Conservation (phyloP, 2,888 invertebrate genomes). For the Eudasyphora cyanicolor region DNA sequence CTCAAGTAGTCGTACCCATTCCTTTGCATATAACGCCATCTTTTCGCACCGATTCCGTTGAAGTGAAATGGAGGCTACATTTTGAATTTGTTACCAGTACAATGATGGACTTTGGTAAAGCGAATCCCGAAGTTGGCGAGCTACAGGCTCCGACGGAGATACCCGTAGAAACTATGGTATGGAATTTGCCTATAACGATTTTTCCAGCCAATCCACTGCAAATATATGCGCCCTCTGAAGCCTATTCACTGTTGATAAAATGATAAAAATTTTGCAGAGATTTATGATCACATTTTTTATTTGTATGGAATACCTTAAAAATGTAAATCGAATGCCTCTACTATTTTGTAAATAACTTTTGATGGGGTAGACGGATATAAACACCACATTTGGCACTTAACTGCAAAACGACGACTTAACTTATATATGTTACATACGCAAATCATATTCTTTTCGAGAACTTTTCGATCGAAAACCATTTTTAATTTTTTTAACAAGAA, state of each 20-base stretch:
- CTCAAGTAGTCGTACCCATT: constrained; percentile 94
- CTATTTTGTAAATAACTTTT: no score
- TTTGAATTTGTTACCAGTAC: constrained; percentile 97
- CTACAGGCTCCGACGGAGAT: constrained; percentile 93
- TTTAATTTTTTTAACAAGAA: no score
- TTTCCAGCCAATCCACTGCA: constrained; percentile 94
- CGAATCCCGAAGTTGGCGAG: constrained; percentile 77
- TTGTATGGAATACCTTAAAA: no score
- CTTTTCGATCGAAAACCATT: no score
- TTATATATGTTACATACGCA: no score
- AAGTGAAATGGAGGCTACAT: constrained; percentile 95
- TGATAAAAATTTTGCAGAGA: no score
- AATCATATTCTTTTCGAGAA: no score
- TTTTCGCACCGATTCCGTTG: constrained; percentile 95
- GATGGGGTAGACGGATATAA: no score
- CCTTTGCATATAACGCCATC: constrained; percentile 97
- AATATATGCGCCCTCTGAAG: constrained; percentile 84
- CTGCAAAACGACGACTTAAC: no score
- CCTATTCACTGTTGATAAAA: constrained; percentile 73
- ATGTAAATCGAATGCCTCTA: no score
- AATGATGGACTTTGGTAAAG: constrained; percentile 82
- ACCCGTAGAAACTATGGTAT: constrained; percentile 98
- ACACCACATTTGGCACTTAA: no score
- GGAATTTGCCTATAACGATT: constrained; percentile 97
- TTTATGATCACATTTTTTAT: no score